A percentile compares a stretch with the other conserved stretches of the same genome.
Conservation (phyloP, 2,797 vertebrate species). For the Chelonia mydas region DNA sequence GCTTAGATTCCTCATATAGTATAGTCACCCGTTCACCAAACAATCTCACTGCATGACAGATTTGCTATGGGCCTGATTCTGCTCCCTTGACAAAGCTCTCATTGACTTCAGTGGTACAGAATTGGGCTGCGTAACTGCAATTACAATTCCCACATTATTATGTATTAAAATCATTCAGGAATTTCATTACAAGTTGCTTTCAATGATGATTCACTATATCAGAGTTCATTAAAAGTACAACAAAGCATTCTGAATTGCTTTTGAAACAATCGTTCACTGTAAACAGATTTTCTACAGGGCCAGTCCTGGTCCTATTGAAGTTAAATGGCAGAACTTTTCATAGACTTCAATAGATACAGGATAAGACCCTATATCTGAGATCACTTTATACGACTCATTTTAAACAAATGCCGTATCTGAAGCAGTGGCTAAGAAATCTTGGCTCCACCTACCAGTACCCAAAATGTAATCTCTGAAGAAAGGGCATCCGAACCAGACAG, state of each 20-base stretch:
- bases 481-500: constrained; percentile 89
- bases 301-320: not conserved
- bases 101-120: not conserved
- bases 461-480: constrained; percentile 92
- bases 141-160: not conserved
- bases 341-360: not conserved
- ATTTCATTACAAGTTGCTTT: not conserved
- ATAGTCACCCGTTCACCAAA: not conserved
- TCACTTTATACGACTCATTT: not conserved
- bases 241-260: not conserved
- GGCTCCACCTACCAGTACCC: constrained; percentile 83
- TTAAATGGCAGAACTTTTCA: not conserved
- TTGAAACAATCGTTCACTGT: not conserved
- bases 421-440: not conserved
- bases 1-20: not conserved
- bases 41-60: not conserved
- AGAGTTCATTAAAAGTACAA: not conserved
- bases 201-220: not conserved
- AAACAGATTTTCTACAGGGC: not conserved
- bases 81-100: not conserved
- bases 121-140: not conserved
- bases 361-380: not conserved
- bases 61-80: not conserved
- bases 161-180: not conserved
- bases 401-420: not conserved